Conservation (phyloP, 1,140 invertebrate species). For the Trichonephila inaurata region DNA sequence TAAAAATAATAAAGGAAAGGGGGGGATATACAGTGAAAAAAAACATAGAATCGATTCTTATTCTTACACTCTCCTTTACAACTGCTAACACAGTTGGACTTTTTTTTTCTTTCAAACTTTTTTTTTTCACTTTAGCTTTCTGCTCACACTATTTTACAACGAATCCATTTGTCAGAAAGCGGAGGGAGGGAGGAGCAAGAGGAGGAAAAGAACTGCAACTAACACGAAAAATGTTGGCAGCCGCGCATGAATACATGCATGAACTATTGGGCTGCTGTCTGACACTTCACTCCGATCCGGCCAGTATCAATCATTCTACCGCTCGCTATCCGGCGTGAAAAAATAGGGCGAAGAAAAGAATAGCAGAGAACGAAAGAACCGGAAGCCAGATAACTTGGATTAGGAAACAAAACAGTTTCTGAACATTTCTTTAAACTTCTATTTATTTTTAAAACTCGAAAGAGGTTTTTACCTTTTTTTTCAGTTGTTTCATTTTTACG, state of each 20-base stretch:
- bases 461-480: constrained; percentile 46
- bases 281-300: constrained; percentile 75
- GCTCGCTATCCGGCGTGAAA: constrained; percentile 52
- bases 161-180: constrained; percentile 68
- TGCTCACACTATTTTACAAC: constrained; percentile 73
- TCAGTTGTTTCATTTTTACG: not conserved
- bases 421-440: constrained; percentile 69
- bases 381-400: constrained; percentile 75
- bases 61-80: constrained; percentile 69
- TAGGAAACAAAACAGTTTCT: constrained; percentile 75
- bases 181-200: not conserved
- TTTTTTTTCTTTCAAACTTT: constrained; percentile 13
- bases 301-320: constrained; percentile 73
- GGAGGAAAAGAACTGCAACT: constrained; percentile 58
- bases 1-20: constrained; percentile 31
- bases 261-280: constrained; percentile 74
- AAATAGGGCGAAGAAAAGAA: constrained; percentile 70
- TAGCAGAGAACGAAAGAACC: constrained; percentile 58
- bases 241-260: constrained; percentile 75
- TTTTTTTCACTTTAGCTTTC: constrained; percentile 71
- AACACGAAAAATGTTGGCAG: constrained; percentile 69
- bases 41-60: constrained; percentile 45
- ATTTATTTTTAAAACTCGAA: constrained; percentile 70
- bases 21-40: not conserved
- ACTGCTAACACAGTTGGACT: constrained; percentile 75